phyloP scores from a whole-genome alignment of 2,888 invertebrate genomes.

The Linyphia triangularis region DNA sequence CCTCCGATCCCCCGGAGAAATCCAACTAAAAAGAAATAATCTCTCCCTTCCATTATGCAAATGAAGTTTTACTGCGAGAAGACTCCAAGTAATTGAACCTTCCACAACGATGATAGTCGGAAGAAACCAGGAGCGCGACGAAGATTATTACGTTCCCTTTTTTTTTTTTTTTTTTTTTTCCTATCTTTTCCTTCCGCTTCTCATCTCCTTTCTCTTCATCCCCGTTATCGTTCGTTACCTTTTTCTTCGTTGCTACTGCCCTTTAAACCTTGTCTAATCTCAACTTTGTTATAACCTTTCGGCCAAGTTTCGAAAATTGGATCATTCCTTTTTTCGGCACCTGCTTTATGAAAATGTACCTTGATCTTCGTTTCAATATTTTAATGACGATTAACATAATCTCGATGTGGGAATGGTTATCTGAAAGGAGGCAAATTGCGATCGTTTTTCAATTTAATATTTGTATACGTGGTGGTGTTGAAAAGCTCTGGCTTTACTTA shows the following conservation, averaged over 20 bases:
- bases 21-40: conserved; percentile 43
- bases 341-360: neutral
- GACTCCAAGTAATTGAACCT: conserved; percentile 58
- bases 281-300: no score
- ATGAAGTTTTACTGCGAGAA: conserved; percentile 43
- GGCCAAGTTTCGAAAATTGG: neutral
- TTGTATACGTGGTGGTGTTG: no score
- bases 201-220: neutral
- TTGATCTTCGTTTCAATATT: neutral
- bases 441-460: no score
- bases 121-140: conserved; percentile 28
- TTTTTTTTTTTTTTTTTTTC: conserved; percentile 21
- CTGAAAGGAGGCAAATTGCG: neutral
- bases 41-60: conserved; percentile 50
- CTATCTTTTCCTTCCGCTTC: neutral
- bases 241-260: neutral
- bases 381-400: neutral
- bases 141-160: conserved; percentile 24
- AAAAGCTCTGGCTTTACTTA: no score
- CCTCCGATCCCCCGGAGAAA: conserved; percentile 15
- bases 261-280: neutral
- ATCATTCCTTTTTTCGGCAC: neutral
- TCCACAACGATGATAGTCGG: neutral
- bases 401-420: neutral
- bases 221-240: neutral